These are phyloP conservation scores for Geotrypetes seraphini DNA, from an alignment of 2,797 vertebrate genomes.

Conservation along the genomic window DNA sequence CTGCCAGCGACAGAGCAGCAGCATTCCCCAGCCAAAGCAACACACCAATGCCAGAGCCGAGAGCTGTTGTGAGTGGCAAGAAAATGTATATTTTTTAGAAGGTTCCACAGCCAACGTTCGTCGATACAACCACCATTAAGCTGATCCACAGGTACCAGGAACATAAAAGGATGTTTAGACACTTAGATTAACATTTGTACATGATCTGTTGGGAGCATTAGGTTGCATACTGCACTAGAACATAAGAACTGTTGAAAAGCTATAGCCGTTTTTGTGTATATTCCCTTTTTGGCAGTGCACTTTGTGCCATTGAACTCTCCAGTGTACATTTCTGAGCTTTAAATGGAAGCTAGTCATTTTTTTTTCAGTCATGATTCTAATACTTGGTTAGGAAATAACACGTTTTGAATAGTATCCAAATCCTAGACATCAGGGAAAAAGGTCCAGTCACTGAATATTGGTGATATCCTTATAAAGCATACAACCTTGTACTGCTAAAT, in stretches of 20 bases:
- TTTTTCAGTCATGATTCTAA: conserved; percentile 49
- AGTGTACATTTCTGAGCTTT: conserved; percentile 81
- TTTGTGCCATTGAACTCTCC: conserved; percentile 84
- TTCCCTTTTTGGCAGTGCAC: conserved; percentile 85
- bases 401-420: conserved; percentile 22
- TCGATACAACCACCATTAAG: no score
- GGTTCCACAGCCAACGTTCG: no score
- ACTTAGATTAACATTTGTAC: conserved; percentile 71
- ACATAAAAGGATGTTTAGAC: conserved; percentile 68
- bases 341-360: conserved; percentile 75
- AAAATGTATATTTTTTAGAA: no score
- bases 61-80: no score
- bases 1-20: no score
- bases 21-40: no score
- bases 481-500: no score
- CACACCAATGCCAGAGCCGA: no score
- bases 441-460: conserved; percentile 26
- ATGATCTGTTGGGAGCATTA: conserved; percentile 63
- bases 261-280: conserved; percentile 52
- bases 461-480: no score
- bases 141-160: no score
- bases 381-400: conserved; percentile 36
- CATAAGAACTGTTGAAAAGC: conserved; percentile 60
- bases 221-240: conserved; percentile 68
- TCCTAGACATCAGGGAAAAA: conserved; percentile 25